These are phyloP conservation scores for Zaprionus africanus DNA, from an alignment of 1,140 invertebrate species.

Conservation along the genomic window DNA sequence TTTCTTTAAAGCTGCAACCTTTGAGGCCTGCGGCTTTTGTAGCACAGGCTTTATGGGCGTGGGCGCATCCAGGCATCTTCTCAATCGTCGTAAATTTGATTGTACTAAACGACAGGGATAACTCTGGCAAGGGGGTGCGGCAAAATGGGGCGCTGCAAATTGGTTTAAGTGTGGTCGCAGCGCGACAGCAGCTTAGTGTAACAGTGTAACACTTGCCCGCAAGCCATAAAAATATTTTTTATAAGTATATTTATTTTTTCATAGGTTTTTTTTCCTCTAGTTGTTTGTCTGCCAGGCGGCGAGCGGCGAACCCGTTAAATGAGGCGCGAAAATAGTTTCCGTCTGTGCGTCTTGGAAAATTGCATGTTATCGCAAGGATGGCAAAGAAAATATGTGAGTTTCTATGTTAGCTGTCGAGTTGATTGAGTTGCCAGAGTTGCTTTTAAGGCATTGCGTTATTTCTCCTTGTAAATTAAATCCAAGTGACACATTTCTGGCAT, in stretches of 20 bases:
- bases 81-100: slow-evolving; percentile 72
- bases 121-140: slow-evolving; percentile 11
- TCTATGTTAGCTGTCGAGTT: slow-evolving; percentile 9
- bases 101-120: slow-evolving; percentile 50
- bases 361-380: slow-evolving; percentile 20
- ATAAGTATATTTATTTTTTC: slow-evolving; percentile 48
- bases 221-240: slow-evolving; percentile 59
- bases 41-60: slow-evolving; percentile 51
- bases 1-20: slow-evolving; percentile 31
- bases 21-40: slow-evolving; percentile 26
- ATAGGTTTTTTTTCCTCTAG: slow-evolving; percentile 43
- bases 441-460: neutral
- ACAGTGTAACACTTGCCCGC: slow-evolving; percentile 52
- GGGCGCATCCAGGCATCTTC: slow-evolving; percentile 54
- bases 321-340: slow-evolving; percentile 82
- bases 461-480: neutral
- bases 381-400: slow-evolving; percentile 13
- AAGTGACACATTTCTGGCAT: slow-evolving; percentile 1
- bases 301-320: slow-evolving; percentile 68
- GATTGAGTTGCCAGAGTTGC: slow-evolving; percentile 16
- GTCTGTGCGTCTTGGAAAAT: slow-evolving; percentile 66
- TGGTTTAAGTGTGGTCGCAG: slow-evolving; percentile 64
- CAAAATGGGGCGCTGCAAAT: slow-evolving; percentile 53
- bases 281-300: slow-evolving; percentile 19
- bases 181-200: slow-evolving; percentile 36